Base-by-base conservation (phyloP, 1,140 invertebrate genomes). In the Heterodera carotae region DNA sequence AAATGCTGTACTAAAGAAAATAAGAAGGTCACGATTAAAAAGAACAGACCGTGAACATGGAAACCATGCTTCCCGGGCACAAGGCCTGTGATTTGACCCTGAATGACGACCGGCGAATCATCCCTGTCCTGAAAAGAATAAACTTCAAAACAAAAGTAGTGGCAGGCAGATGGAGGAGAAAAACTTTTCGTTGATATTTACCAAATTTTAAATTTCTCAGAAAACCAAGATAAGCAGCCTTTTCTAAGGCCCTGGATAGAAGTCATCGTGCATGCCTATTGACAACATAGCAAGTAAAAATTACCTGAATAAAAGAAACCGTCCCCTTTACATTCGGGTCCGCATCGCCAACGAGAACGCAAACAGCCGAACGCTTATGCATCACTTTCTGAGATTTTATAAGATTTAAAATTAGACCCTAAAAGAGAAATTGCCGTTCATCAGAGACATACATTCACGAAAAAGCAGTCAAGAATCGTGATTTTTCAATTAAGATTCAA, bases 21-120 rank as follows among this genome's bases (percentile, higher is more conserved):
- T 29, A 18, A 74, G 22, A 27, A 29, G n/a, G 43, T 15, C 3
- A 0, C 43, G 15, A 53, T 22, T n/a, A 22, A 43, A 70, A 34
- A n/a, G n/a, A n/a, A n/a, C 4, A n/a, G 25, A 71, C 62, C 62
- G 33, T 99, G 97, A 71, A 99, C 91, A 88, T 99, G 97, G 89
- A 99, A 98, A 39, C 96, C 95, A 88, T 95, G 94, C 39, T 94
- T 92, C 34, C 90, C 90, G 62, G 34, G 90, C 83, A 90, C 89
- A 7, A 98, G 89, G 12, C 93, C 93, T 18, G 84, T 88, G 67
- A 98, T 89, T 56, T 89, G 89, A 18, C 95, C 94, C 62, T 90
- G 89, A 6, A 94, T 82, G 25, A 48, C 62, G 2, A 76, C 73
- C 53, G 84, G 84, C 8, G 67, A 73, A 34, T 62, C 75, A 34